These are phyloP conservation scores for Phaedon cochleariae DNA, from an alignment of 2,888 invertebrate species.

Conservation along the genomic window DNA sequence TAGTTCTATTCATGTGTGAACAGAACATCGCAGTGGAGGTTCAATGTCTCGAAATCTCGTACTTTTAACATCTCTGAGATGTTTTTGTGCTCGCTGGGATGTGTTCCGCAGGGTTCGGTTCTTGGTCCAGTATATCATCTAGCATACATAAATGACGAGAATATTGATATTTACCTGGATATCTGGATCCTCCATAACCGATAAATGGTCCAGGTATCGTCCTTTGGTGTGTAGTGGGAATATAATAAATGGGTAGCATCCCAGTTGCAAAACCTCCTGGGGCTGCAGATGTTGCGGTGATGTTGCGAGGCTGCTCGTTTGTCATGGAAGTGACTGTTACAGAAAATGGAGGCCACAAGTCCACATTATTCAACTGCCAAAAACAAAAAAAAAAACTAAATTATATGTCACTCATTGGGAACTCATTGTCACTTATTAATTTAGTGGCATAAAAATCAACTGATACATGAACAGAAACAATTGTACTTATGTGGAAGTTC, in stretches of 20 bases:
- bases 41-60: too few species aligned
- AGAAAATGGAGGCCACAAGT: slow-evolving; percentile 71
- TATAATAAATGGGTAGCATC: slow-evolving; percentile 68
- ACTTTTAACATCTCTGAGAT: too few species aligned
- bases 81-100: too few species aligned
- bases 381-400: slow-evolving; percentile 18
- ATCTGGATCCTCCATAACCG: slow-evolving; percentile 39
- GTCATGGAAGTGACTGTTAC: slow-evolving; percentile 62
- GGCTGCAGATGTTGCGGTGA: slow-evolving; percentile 43
- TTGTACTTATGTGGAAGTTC: too few species aligned
- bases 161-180: slow-evolving; percentile 52
- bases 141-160: neutral
- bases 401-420: neutral
- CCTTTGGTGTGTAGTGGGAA: slow-evolving; percentile 61
- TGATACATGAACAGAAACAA: too few species aligned
- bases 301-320: slow-evolving; percentile 53
- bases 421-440: too few species aligned
- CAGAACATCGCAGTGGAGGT: too few species aligned
- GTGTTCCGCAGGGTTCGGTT: neutral
- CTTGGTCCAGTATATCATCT: neutral
- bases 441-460: too few species aligned
- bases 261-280: slow-evolving; percentile 59
- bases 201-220: slow-evolving; percentile 31
- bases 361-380: slow-evolving; percentile 60
- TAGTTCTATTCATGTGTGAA: too few species aligned